These are phyloP conservation scores for Carassius auratus DNA, from an alignment of 2,113 vertebrate species.

Conservation along the genomic window DNA sequence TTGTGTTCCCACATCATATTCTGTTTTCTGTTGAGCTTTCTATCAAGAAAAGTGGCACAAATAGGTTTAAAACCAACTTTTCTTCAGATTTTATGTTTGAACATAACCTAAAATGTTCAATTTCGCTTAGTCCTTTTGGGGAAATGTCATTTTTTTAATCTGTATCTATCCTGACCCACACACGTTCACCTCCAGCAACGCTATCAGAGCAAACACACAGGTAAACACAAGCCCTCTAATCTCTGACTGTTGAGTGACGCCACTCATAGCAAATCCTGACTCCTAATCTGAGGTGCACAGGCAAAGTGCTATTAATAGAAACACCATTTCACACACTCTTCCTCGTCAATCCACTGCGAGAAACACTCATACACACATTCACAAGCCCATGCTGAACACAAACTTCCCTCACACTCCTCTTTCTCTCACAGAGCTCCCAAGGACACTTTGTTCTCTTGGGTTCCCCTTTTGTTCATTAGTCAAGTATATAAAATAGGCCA, in stretches of 20 bases:
- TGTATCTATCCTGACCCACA: not conserved
- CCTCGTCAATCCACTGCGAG: conserved; percentile 1
- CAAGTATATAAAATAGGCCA: conserved; percentile 8
- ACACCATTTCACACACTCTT: conserved; percentile 42
- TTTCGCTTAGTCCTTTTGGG: not conserved
- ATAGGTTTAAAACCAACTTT: not conserved
- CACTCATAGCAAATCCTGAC: conserved; percentile 50
- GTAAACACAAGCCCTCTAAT: conserved; percentile 43
- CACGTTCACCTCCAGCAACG: not conserved
- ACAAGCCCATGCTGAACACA: conserved; percentile 3
- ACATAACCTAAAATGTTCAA: not conserved
- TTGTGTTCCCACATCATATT: not conserved
- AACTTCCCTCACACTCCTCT: conserved; percentile 19
- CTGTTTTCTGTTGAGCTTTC: not conserved
- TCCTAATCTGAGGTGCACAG: conserved; percentile 57
- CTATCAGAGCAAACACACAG: conserved; percentile 30
- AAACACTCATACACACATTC: conserved; percentile 17
- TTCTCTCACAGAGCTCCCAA: conserved; percentile 11
- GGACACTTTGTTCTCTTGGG: conserved; percentile 20
- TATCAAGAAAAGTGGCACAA: not conserved
- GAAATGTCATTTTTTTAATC: conserved; percentile 1
- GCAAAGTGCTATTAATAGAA: conserved; percentile 54
- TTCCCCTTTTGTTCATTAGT: conserved; percentile 15
- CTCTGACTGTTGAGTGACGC: conserved; percentile 46
- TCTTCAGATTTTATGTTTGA: not conserved